Evolutionary conservation across 2,888 invertebrate species (phyloP).

Genomic region (Carcina quercana): DNA sequence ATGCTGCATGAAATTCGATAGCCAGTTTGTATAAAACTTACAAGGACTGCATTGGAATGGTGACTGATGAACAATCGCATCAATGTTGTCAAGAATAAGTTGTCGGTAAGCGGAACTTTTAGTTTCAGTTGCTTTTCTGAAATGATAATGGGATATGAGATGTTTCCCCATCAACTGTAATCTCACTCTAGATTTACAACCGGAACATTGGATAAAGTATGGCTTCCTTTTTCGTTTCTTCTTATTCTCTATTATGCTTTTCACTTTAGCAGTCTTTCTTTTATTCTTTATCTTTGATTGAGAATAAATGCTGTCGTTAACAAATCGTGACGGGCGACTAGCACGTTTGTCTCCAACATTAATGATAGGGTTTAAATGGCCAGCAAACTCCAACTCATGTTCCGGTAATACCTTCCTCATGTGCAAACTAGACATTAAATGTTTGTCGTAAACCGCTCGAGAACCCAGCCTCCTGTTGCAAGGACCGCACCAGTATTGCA

Average conservation of each 20-base stretch:
- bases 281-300: slow-evolving; percentile 33
- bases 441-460: slow-evolving; percentile 83
- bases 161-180: slow-evolving; percentile 86
- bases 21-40: slow-evolving; percentile 88
- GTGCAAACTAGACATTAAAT: slow-evolving; percentile 84
- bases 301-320: slow-evolving; percentile 42
- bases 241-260: slow-evolving; percentile 29
- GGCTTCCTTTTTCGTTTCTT: slow-evolving; percentile 73
- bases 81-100: slow-evolving; percentile 84
- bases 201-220: slow-evolving; percentile 78
- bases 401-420: slow-evolving; percentile 78
- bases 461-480: slow-evolving; percentile 86
- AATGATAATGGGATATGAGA: slow-evolving; percentile 90
- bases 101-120: slow-evolving; percentile 72
- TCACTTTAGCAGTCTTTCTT: slow-evolving; percentile 22
- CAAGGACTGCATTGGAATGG: slow-evolving; percentile 92
- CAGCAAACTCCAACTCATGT: slow-evolving; percentile 79
- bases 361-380: slow-evolving; percentile 49
- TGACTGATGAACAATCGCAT: slow-evolving; percentile 84
- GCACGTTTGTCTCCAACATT: slow-evolving; percentile 38
- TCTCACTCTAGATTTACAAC: slow-evolving; percentile 81
- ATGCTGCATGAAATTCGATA: slow-evolving; percentile 80
- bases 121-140: slow-evolving; percentile 79
- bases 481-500: slow-evolving; percentile 86
- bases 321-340: slow-evolving; percentile 46